phyloP scores from a whole-genome alignment of 2,113 vertebrate species.

The Vulpes ferrilata region DNA sequence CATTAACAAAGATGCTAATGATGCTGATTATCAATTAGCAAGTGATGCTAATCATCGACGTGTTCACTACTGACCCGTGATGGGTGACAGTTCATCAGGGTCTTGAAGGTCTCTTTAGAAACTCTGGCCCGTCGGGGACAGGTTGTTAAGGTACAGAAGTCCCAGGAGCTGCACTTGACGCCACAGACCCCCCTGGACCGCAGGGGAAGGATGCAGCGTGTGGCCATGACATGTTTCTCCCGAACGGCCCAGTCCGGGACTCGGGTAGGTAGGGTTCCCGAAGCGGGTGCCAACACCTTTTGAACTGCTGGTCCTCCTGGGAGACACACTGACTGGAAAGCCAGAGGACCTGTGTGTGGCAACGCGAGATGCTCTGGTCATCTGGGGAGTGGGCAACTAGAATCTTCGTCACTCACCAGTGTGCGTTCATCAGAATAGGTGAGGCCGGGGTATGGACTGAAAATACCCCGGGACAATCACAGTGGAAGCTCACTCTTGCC shows the following conservation, averaged over 20 bases:
- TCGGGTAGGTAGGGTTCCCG: neutral
- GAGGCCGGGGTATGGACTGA: neutral
- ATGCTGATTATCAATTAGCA: neutral
- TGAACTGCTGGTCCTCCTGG: neutral
- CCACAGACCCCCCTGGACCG: too few relatives aligned
- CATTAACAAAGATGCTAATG: neutral
- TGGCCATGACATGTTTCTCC: accelerated
- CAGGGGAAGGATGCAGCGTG: accelerated
- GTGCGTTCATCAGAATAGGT: neutral
- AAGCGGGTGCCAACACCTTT: neutral
- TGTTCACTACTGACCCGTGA: neutral
- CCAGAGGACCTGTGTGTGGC: neutral
- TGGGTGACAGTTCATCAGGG: neutral
- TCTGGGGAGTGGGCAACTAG: neutral
- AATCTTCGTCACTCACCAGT: accelerated
- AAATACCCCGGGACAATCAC: accelerated
- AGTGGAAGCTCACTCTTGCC: neutral
- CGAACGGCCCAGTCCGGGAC: accelerated
- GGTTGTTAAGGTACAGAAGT: neutral
- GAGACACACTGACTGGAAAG: neutral
- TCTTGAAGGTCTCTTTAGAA: neutral
- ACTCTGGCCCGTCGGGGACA: too few relatives aligned
- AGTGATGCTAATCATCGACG: neutral
- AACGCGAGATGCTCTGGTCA: neutral
- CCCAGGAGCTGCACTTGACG: neutral